Base-by-base conservation (phyloP, 1,140 invertebrate species). In the Caenorhabditis inopinata region DNA sequence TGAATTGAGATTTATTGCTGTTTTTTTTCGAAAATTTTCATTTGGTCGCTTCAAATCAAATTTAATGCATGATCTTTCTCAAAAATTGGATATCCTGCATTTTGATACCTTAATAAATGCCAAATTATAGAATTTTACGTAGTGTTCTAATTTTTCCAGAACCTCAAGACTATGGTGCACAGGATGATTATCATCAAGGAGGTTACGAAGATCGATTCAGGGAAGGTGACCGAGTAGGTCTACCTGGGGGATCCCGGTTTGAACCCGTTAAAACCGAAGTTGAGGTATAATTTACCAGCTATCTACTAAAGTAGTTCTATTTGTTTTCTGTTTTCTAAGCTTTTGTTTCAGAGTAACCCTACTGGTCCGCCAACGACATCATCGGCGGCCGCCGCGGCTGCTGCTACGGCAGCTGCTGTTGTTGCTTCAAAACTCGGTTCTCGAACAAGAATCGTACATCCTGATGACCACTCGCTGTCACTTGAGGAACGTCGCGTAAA, bases 401-500 rank as follows among this genome's bases (percentile, higher is more conserved):
- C 46, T 46, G 27, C 88, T 16, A 86, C 89, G 38, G 87, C 88
- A 2, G 86, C 89, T 48, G 88, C 88, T 7, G 86, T 84, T 14
- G 88, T 89, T 32, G 89, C 89, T 80, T 88, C 89, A 79, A 86
- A 87, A 77, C 85, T 89, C 73, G 79, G 84, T 11, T 88, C 90
- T 85, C 89, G 86, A 47, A 90, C 89, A 53, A 88, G 89, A 83
- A 88, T 91, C 76, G 88, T 91, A 74, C 90, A 90, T 81, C 90
- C 90, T 25, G 90, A 91, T 84, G 90, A 91, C 79, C 89, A 90
- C 42, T 46, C 48, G 77, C 89, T 90, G 25, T 91, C 90, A 25
- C 77, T 91, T 89, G 90, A 68, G n/a, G 58, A 68, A 42, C 32
- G 58, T 21, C 58, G 58, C 38, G 58, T 68, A 7, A 68, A 68